These are phyloP conservation scores for Gadus macrocephalus DNA, from an alignment of 2,113 vertebrate species.

Conservation along the genomic window DNA sequence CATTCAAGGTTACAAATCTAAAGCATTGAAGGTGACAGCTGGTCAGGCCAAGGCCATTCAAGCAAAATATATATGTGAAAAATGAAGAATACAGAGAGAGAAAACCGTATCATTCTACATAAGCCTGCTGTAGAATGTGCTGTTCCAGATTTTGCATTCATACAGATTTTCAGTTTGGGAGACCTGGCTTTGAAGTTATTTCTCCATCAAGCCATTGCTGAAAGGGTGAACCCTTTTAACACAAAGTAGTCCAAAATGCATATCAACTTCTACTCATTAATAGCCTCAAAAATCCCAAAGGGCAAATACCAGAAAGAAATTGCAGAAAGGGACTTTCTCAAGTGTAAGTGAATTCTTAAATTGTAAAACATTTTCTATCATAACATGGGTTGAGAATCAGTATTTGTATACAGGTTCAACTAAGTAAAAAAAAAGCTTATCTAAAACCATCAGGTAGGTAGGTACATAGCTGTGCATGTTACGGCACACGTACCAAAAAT, in stretches of 20 bases:
- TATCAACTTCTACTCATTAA: too few relatives aligned
- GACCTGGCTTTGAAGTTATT: conserved; percentile 30
- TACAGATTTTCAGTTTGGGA: conserved; percentile 36
- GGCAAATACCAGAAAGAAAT: too few relatives aligned
- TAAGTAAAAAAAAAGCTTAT: conserved; percentile 11
- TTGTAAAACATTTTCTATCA: too few relatives aligned
- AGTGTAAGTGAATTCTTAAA: too few relatives aligned
- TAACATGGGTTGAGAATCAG: too few relatives aligned
- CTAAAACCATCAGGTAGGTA: conserved; percentile 7
- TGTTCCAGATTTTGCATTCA: conserved; percentile 19
- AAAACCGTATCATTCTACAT: conserved; percentile 17
- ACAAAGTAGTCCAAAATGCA: conserved; percentile 8
- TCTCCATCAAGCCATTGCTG: conserved; percentile 39
- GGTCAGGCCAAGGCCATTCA: conserved; percentile 5
- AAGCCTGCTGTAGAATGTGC: conserved; percentile 15
- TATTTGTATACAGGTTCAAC: too few relatives aligned
- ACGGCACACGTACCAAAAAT: conserved; percentile 23
- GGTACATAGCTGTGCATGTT: background rate
- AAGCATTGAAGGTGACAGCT: conserved; percentile 19
- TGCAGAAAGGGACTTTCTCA: too few relatives aligned
- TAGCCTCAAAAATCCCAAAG: too few relatives aligned
- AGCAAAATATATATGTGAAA: background rate
- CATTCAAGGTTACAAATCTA: background rate
- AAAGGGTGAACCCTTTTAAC: conserved; percentile 32
- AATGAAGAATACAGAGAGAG: background rate